Conservation (phyloP, 2,888 invertebrate genomes). For the Gisinianus flammeolus region DNA sequence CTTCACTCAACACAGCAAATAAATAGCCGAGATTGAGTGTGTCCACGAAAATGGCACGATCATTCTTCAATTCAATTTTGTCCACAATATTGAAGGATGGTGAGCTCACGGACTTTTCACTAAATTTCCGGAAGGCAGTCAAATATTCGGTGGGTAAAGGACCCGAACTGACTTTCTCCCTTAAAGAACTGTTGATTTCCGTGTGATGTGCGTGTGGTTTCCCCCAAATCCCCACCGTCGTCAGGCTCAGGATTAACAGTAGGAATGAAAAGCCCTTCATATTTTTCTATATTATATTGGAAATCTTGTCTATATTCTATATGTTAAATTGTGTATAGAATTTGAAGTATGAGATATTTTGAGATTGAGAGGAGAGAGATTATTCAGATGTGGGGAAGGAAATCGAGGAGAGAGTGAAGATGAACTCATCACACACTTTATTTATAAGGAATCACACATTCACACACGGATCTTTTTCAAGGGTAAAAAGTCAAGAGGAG, state of each 20-base stretch:
- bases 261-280: background rate
- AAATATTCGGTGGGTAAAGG: background rate
- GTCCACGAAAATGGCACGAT: background rate
- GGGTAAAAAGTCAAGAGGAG: background rate
- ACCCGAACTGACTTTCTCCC: background rate
- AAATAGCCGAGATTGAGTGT: background rate
- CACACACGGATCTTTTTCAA: background rate
- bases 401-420: background rate
- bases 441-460: background rate
- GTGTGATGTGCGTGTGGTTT: background rate
- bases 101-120: background rate
- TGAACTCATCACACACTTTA: too few species aligned
- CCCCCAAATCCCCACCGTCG: too few species aligned
- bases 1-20: conserved; percentile 8
- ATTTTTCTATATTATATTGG: background rate
- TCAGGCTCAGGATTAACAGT: background rate
- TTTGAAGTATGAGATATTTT: too few species aligned
- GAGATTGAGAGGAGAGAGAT: conserved; percentile 1
- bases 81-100: background rate
- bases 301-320: too few species aligned
- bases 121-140: background rate
- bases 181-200: background rate
- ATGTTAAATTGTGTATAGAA: too few species aligned
- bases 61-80: background rate
- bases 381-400: background rate